Percentiles rank a stretch among this genome's conserved stretches.
These are phyloP conservation scores for Diplazon laetatorius DNA, from an alignment of 2,888 invertebrate species.

Conservation along the genomic window DNA sequence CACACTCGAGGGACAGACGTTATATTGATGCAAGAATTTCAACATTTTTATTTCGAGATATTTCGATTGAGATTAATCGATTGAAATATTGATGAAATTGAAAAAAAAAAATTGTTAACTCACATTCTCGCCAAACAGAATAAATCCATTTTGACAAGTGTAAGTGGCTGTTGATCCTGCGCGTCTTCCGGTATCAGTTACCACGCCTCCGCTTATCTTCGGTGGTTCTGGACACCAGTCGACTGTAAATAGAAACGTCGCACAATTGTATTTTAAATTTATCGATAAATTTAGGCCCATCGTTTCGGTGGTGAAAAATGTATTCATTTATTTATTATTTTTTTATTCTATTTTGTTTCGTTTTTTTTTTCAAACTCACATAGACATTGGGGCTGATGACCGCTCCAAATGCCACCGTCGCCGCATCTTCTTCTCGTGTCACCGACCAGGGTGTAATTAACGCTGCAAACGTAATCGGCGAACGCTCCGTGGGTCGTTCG, in stretches of 20 bases:
- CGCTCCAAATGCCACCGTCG: conserved; percentile 90
- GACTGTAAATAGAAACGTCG: conserved; percentile 77
- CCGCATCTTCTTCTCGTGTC: conserved; percentile 88
- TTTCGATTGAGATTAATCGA: too few relatives aligned
- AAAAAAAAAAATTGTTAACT: conserved; percentile 75
- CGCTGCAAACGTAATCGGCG: conserved; percentile 90
- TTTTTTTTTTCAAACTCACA: conserved; percentile 81
- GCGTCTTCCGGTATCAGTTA: conserved; percentile 88
- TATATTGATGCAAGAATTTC: too few relatives aligned
- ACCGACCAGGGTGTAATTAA: conserved; percentile 93
- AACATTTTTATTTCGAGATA: too few relatives aligned
- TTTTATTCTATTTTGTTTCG: neutral
- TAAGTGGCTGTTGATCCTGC: conserved; percentile 93
- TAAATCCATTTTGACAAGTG: conserved; percentile 92
- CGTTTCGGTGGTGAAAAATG: too few relatives aligned
- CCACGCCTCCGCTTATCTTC: conserved; percentile 89
- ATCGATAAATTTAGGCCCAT: too few relatives aligned
- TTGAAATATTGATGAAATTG: too few relatives aligned
- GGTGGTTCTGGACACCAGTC: conserved; percentile 95
- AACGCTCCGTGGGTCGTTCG: conserved; percentile 91
- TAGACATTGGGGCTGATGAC: conserved; percentile 90
- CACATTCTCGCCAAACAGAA: conserved; percentile 91
- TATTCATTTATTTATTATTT: neutral
- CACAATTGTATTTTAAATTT: too few relatives aligned
- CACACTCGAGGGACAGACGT: too few relatives aligned